Evolutionary conservation across 2,797 vertebrate species (phyloP).

Genomic region (Xerus rutilus): DNA sequence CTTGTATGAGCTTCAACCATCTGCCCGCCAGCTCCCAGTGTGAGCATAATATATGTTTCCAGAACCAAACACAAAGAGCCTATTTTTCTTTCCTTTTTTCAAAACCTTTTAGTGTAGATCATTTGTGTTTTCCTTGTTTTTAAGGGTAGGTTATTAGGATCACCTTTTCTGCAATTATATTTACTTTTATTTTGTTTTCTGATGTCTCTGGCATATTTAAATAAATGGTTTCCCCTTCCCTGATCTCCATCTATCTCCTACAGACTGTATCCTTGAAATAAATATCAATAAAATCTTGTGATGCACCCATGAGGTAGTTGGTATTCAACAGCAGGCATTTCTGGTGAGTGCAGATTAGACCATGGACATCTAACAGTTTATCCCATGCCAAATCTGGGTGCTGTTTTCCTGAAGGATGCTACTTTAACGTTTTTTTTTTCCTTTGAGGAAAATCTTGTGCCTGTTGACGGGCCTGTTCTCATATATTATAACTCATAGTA

Average conservation of each 20-base stretch:
- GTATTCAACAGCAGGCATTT: not conserved
- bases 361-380: not conserved
- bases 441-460: not conserved
- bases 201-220: conserved; percentile 42
- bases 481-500: not conserved
- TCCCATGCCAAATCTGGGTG: not conserved
- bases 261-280: not conserved
- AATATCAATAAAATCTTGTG: not conserved
- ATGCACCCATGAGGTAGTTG: not conserved
- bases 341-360: not conserved
- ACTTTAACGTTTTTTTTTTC: not conserved
- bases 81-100: not conserved
- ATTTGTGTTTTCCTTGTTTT: conserved; percentile 69
- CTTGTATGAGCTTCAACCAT: conserved; percentile 78
- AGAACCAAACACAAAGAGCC: conserved; percentile 76
- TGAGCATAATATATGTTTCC: conserved; percentile 73
- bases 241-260: not conserved
- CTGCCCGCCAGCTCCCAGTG: conserved; percentile 75
- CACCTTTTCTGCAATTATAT: conserved; percentile 47
- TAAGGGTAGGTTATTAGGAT: conserved; percentile 16
- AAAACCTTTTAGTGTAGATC: conserved; percentile 51
- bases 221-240: not conserved
- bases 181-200: conserved; percentile 66
- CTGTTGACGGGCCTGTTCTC: not conserved
- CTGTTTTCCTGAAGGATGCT: not conserved